These are phyloP conservation scores for Oxycera nigricornis DNA, from an alignment of 2,888 invertebrate species.

Conservation along the genomic window DNA sequence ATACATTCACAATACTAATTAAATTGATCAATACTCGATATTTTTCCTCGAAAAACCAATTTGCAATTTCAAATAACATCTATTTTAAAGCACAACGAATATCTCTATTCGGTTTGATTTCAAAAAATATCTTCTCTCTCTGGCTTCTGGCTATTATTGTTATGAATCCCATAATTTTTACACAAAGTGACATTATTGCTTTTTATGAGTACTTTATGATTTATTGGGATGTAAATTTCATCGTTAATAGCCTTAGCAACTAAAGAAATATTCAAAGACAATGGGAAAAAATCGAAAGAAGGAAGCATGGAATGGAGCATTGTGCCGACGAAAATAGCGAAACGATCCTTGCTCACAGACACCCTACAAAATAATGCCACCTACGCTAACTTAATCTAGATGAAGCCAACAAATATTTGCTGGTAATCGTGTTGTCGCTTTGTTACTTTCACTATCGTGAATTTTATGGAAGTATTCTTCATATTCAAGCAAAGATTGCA, in stretches of 20 bases:
- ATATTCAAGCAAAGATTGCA: not conserved
- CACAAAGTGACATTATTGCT: constrained; percentile 40
- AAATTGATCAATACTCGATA: too few species aligned
- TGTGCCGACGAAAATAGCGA: not conserved
- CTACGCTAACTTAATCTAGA: not conserved
- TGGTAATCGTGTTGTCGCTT: not conserved
- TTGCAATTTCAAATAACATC: not conserved
- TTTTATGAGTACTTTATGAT: constrained; percentile 41
- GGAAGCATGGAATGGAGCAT: not conserved
- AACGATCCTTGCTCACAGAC: not conserved
- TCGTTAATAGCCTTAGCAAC: constrained; percentile 36
- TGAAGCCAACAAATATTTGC: not conserved
- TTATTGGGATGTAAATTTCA: constrained; percentile 43
- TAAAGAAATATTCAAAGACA: not conserved
- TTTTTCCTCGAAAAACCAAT: not conserved
- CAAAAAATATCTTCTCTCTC: not conserved
- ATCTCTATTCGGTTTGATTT: not conserved
- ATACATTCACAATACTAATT: too few species aligned
- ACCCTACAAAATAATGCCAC: not conserved
- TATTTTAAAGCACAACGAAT: not conserved
- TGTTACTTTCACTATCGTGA: too few species aligned
- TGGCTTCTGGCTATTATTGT: constrained; percentile 15
- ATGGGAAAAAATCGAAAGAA: too few species aligned
- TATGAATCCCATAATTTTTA: constrained; percentile 25
- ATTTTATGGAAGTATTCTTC: too few species aligned